These are phyloP conservation scores for Platypus cylindrus DNA, from an alignment of 2,888 invertebrate genomes.

Conservation along the genomic window DNA sequence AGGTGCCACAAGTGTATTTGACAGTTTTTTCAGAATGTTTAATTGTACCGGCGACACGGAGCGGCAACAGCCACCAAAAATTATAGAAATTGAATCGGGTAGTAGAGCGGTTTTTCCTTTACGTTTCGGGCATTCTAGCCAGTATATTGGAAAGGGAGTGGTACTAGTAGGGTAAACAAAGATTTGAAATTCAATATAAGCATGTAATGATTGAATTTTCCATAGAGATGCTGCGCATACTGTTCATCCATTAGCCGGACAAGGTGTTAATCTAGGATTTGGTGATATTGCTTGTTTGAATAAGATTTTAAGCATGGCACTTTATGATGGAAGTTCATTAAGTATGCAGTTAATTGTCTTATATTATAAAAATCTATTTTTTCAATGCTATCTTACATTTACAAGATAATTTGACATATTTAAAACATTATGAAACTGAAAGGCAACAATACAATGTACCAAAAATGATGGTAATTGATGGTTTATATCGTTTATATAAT, in stretches of 20 bases:
- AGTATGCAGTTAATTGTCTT: constrained; percentile 36
- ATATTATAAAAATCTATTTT: too few species aligned
- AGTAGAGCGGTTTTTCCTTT: constrained; percentile 85
- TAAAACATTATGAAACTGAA: constrained; percentile 71
- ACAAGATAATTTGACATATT: constrained; percentile 52
- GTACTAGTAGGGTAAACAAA: constrained; percentile 68
- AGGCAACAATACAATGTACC: constrained; percentile 82
- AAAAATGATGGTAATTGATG: constrained; percentile 76
- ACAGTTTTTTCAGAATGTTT: constrained; percentile 33
- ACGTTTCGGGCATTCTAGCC: constrained; percentile 78
- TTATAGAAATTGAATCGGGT: constrained; percentile 42
- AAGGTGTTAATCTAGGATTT: constrained; percentile 96
- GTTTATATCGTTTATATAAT: constrained; percentile 71
- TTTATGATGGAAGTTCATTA: constrained; percentile 60
- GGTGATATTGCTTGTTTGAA: constrained; percentile 77
- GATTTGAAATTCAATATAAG: neutral
- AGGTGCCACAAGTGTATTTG: constrained; percentile 42
- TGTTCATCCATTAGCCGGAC: constrained; percentile 92
- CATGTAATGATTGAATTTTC: too few species aligned
- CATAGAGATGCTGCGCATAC: constrained; percentile 75
- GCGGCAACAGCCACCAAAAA: constrained; percentile 50
- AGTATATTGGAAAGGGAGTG: constrained; percentile 70
- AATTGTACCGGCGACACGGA: constrained; percentile 31
- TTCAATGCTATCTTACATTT: too few species aligned
- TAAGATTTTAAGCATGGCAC: constrained; percentile 53